Percentiles rank a stretch among this genome's conserved stretches.
Conservation (phyloP, 2,113 vertebrate species). For the Rostratula benghalensis region DNA sequence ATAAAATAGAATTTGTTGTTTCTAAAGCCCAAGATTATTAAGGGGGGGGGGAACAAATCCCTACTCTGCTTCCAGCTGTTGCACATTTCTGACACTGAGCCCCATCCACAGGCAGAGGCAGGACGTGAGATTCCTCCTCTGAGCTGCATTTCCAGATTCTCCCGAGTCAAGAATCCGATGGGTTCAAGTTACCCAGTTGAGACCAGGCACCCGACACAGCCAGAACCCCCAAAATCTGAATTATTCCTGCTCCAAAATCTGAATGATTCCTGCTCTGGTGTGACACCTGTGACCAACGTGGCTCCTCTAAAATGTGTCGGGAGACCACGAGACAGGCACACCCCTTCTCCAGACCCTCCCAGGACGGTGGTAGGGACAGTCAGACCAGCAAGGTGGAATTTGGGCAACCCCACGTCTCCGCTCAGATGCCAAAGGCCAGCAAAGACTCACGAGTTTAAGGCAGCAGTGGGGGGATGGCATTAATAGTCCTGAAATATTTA, state of each 20-base stretch:
- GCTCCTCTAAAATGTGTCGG: accelerated
- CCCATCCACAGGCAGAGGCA: neutral
- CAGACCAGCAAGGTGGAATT: neutral
- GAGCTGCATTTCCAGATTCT: neutral
- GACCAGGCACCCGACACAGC: accelerated
- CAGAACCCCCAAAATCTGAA: neutral
- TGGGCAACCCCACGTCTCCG: neutral
- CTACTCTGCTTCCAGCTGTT: neutral
- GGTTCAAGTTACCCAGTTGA: neutral
- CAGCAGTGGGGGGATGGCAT: neutral
- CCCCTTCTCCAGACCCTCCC: neutral
- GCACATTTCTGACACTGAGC: neutral
- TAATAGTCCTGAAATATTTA: slow-evolving; percentile 13
- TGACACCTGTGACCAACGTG: accelerated
- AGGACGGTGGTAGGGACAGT: neutral
- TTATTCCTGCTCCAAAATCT: neutral
- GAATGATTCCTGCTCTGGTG: neutral
- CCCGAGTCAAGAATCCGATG: neutral
- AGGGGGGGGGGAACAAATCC: neutral
- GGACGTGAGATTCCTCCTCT: neutral
- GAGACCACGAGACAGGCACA: too few relatives aligned
- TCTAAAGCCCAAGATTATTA: neutral
- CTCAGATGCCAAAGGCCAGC: neutral
- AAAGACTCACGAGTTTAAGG: neutral
- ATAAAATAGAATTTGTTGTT: neutral